Base-by-base conservation (phyloP, 2,113 vertebrate species). In the Lophura nycthemera region DNA sequence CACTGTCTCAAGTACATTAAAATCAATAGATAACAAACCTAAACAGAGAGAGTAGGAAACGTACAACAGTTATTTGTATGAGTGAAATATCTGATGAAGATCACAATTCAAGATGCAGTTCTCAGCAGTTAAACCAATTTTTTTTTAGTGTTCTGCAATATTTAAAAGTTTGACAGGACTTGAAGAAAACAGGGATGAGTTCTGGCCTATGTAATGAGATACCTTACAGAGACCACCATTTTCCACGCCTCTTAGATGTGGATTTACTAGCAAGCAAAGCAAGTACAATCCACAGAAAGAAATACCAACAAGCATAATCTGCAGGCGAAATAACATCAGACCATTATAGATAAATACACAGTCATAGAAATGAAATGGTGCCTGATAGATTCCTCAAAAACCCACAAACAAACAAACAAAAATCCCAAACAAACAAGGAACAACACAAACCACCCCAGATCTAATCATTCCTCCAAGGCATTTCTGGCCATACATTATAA, bases 401-500 rank as follows among this genome's bases (percentile, higher is more conserved):
- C 47, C 27, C 36, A 21, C 36, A 69, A 67, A 13, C 57, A 48
- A 48, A 22, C 42, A 69, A 69, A 10, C 34, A 54, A 54, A 10
- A 6, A 45, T 21, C 47, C 10, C 38, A 38, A 38, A 38, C 10
- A 38, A 50, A 22, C 21, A 30, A 54, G 52, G 27, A 54, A 30
- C 27, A 54, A 54, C 52, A 30, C 52, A 29, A 54, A 29, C 27
- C 14, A 36, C 60, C 9, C 20, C 14, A 21, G 8, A 45, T n/a
- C 54, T 74, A 13, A 29, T 5, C 67, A 16, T 50, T 34, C 40
- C 34, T 82, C 22, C 69, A 89, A 89, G 72, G 12, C 19, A n/a
- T 38, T 43, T 66, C 60, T 73, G 30, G 29, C 42, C 34, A 2
- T 13, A 82, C 40, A 18, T 52, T 34, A 32, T 0, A 0, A 42